Conservation (phyloP, 2,113 vertebrate genomes). For the Aptenodytes patagonicus region DNA sequence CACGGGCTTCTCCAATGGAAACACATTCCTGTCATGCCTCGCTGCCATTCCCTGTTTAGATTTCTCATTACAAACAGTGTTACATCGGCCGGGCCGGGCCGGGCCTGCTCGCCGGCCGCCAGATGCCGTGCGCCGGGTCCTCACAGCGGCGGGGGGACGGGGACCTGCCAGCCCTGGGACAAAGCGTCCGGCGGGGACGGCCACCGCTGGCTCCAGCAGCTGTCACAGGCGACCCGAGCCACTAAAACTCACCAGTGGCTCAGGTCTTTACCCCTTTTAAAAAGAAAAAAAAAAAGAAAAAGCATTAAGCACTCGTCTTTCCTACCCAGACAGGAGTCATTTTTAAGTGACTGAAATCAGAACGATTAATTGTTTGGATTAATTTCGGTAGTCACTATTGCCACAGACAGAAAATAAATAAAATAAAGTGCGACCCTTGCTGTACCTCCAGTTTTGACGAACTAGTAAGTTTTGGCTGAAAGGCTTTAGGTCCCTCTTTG, state of each 20-base stretch:
- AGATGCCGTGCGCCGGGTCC: slow-evolving; percentile 36
- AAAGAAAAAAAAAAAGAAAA: background rate
- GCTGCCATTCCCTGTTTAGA: slow-evolving; percentile 96
- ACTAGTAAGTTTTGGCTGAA: background rate
- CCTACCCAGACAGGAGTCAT: background rate
- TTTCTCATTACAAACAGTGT: slow-evolving; percentile 96
- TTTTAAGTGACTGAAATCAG: background rate
- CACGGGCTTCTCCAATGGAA: slow-evolving; percentile 91
- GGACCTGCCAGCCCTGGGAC: slow-evolving; percentile 43
- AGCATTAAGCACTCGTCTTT: background rate
- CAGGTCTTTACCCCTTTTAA: background rate
- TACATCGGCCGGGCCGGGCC: slow-evolving; percentile 78
- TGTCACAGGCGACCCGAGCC: fast-evolving
- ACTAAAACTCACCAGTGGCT: background rate
- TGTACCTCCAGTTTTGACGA: background rate
- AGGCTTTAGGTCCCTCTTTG: background rate
- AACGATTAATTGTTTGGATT: background rate
- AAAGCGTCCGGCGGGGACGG: background rate
- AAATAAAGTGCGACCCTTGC: background rate
- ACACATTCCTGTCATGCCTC: slow-evolving; percentile 99
- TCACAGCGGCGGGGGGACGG: slow-evolving; percentile 19
- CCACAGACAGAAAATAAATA: background rate
- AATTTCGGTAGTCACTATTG: background rate
- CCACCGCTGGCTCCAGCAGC: background rate
- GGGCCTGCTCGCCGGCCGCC: slow-evolving; percentile 70